Evolutionary conservation across 2,888 invertebrate genomes (phyloP).

Genomic region (Galerucella calmariensis): DNA sequence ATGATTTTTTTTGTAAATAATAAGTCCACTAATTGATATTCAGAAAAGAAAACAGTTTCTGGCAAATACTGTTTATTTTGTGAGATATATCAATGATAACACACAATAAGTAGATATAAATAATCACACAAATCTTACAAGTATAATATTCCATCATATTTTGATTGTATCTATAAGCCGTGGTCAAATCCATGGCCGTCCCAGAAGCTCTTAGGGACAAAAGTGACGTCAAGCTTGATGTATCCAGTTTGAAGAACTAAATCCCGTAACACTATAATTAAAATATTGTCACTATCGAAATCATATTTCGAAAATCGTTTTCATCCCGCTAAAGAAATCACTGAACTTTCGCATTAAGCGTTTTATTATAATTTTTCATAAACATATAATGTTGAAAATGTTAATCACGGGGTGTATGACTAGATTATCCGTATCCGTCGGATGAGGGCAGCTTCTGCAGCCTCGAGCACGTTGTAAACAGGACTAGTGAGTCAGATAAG

Average conservation of each 20-base stretch:
- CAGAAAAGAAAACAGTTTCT: no score
- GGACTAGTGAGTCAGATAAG: slow-evolving; percentile 63
- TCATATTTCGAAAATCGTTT: slow-evolving; percentile 14
- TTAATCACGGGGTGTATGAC: slow-evolving; percentile 38
- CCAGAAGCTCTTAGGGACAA: slow-evolving; percentile 73
- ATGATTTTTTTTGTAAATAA: no score
- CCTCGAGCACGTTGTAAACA: slow-evolving; percentile 60
- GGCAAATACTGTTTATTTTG: no score
- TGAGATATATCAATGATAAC: no score
- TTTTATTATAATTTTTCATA: slow-evolving; percentile 35
- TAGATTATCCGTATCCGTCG: slow-evolving; percentile 57
- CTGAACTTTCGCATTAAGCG: not conserved
- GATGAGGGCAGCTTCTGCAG: slow-evolving; percentile 56
- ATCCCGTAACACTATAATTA: slow-evolving; percentile 11
- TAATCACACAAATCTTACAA: slow-evolving; percentile 73
- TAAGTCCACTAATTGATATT: no score
- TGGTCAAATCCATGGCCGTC: slow-evolving; percentile 88
- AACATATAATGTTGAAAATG: slow-evolving; percentile 9
- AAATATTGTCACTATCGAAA: slow-evolving; percentile 21
- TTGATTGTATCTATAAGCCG: slow-evolving; percentile 95
- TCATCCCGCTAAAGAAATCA: not conserved
- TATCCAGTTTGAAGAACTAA: slow-evolving; percentile 71
- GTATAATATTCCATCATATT: slow-evolving; percentile 99
- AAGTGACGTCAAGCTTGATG: slow-evolving; percentile 75
- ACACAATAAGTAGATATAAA: not conserved